phyloP scores from a whole-genome alignment of 2,113 vertebrate genomes.

The Zosterops lateralis region DNA sequence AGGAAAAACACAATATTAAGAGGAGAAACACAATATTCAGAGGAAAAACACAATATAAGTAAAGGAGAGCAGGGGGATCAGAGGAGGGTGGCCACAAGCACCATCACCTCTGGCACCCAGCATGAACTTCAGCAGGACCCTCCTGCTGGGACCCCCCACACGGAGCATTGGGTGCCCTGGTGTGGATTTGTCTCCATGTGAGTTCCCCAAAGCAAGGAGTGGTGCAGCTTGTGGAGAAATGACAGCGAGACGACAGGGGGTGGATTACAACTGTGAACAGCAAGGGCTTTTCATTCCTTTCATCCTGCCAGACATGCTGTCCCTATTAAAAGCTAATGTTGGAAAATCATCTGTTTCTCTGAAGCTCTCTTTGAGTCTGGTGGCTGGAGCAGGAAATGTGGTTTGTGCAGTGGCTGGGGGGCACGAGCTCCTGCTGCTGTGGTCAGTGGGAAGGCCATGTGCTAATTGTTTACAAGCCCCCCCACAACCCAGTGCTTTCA shows the following conservation, averaged over 20 bases:
- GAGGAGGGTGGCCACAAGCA: not conserved
- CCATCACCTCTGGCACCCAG: not conserved
- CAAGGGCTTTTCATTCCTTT: not conserved
- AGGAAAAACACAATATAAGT: not conserved
- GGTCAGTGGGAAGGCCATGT: not conserved
- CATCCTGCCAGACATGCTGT: not conserved
- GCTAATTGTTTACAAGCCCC: not conserved
- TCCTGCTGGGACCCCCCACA: not conserved
- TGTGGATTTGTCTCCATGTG: rapidly evolving
- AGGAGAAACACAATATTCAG: not conserved
- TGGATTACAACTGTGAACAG: slow-evolving; percentile 7
- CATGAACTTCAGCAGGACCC: not conserved
- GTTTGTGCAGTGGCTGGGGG: not conserved
- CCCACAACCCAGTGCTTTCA: not conserved
- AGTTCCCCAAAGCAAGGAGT: not conserved
- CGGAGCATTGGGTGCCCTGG: rapidly evolving
- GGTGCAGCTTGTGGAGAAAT: not conserved
- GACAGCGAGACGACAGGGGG: not conserved
- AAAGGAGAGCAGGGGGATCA: not conserved
- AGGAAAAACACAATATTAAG: not conserved
- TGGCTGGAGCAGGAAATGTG: not conserved
- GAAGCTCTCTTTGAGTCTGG: not conserved
- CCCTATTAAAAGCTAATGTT: slow-evolving; percentile 23
- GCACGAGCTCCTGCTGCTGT: not conserved
- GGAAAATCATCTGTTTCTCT: slow-evolving; percentile 41